Evolutionary conservation across 2,113 vertebrate species (phyloP), one percentile per base, ranked within the genome.

Genomic region (Hippocampus abdominalis): DNA sequence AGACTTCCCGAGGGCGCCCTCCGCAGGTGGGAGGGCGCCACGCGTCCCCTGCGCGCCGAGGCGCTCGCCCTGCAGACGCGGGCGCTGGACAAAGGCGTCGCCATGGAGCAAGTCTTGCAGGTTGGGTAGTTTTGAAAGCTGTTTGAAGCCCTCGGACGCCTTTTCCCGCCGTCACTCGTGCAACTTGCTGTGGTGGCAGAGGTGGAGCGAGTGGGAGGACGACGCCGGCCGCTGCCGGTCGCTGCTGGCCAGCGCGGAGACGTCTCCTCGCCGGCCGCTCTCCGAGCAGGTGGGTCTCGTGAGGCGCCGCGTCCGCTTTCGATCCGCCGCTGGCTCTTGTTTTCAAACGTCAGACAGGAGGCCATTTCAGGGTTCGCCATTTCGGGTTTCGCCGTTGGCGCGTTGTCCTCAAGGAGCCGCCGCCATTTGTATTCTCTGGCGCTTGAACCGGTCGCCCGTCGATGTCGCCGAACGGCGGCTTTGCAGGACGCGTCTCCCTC

Each of bases 171-270:
- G 15, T 29, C 25, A 29, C 56, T 16, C 8, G 6, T 15, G 27
- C 10, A 5, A 20, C 61, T 25, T 12, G 2, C 63, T 54, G 51
- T 23, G 5, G 36, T 66, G 57, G 60, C 81, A 98, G 96, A 77
- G 87, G 73, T 98, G 94, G 94, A 80, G 86, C 4, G 88, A 89
- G 70, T 96, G 95, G 92, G 94, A 98, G 81, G 88, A 91, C 27
- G 87, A 89, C 74, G 87, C 85, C 0, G 51, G 74, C 0, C 84
- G 87, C 84, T 84, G 94, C 64, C 91, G 75, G 74, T 90, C 90
- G 71, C 91, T 95, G 39, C 87, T 98, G 64, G 91, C 90, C 60
- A 57, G 79, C 13, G 73, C 93, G 16, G 62, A 90, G 21, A 90
- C 91, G 75, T 60, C 29, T 3, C 29, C 2, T 2, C 29, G 29